Evolutionary conservation across 2,888 invertebrate genomes (phyloP).

Genomic region (Ptychoptera albimana): DNA sequence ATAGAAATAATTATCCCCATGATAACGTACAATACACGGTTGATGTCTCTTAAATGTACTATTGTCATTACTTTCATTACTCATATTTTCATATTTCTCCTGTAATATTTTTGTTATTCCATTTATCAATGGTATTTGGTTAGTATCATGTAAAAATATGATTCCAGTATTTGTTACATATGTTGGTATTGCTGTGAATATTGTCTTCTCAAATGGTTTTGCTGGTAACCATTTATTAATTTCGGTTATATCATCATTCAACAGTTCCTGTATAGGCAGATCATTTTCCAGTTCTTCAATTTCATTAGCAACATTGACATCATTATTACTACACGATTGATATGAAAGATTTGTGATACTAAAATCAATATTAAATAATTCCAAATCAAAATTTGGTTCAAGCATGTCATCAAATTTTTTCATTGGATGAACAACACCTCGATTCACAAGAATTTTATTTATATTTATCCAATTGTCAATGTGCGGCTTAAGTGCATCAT

Average conservation of each 20-base stretch:
- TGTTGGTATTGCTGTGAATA: slow-evolving; percentile 45
- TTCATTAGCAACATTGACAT: slow-evolving; percentile 9
- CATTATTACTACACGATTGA: not conserved
- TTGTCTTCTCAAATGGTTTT: slow-evolving; percentile 30
- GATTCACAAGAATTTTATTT: slow-evolving; percentile 45
- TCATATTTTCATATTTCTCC: slow-evolving; percentile 30
- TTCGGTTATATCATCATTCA: slow-evolving; percentile 17
- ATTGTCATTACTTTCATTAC: slow-evolving; percentile 27
- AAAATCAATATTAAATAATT: not conserved
- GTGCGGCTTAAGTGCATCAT: slow-evolving; percentile 50
- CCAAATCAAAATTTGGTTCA: not conserved
- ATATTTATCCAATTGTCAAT: slow-evolving; percentile 46
- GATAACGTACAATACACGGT: slow-evolving; percentile 51
- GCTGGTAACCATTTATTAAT: slow-evolving; percentile 44
- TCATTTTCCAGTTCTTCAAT: too few relatives aligned
- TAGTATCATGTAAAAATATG: slow-evolving; percentile 26
- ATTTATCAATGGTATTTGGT: slow-evolving; percentile 25
- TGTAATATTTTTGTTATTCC: slow-evolving; percentile 36
- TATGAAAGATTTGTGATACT: not conserved
- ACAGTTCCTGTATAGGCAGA: too few relatives aligned
- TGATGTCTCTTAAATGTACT: slow-evolving; percentile 37
- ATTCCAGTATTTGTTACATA: slow-evolving; percentile 42
- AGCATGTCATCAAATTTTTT: slow-evolving; percentile 19
- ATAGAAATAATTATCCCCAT: slow-evolving; percentile 49
- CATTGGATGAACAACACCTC: slow-evolving; percentile 38